These are phyloP conservation scores for Tetragnatha versicolor DNA, from an alignment of 1,140 invertebrate genomes.

Conservation along the genomic window DNA sequence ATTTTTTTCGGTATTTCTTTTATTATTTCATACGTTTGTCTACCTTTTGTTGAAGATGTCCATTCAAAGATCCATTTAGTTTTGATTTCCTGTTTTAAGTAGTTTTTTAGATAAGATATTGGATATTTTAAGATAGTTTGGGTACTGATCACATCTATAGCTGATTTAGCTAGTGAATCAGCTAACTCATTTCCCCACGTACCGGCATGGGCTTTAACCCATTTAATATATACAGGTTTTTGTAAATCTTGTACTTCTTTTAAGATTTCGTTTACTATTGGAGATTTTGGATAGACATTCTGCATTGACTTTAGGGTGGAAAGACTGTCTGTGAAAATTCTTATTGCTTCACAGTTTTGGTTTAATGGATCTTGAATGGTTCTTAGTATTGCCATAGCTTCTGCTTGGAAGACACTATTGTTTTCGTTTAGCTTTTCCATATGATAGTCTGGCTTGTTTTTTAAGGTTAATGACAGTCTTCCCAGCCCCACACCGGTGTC, in stretches of 20 bases:
- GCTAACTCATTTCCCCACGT: background rate
- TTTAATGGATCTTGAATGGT: background rate
- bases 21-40: background rate
- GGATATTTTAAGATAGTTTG: background rate
- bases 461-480: too few species aligned
- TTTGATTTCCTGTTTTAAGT: background rate
- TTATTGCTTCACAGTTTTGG: background rate
- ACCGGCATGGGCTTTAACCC: background rate
- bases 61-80: background rate
- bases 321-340: background rate
- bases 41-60: background rate
- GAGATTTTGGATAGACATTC: background rate
- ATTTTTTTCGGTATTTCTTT: background rate
- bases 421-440: background rate
- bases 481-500: too few species aligned
- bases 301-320: background rate
- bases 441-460: too few species aligned
- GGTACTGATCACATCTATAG: background rate
- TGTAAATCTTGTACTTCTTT: background rate
- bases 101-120: background rate
- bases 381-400: background rate
- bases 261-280: background rate
- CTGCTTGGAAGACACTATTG: background rate
- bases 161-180: background rate
- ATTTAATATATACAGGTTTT: background rate